Base-by-base conservation (phyloP, 1,140 invertebrate species). In the Aphaenogaster rudis region DNA sequence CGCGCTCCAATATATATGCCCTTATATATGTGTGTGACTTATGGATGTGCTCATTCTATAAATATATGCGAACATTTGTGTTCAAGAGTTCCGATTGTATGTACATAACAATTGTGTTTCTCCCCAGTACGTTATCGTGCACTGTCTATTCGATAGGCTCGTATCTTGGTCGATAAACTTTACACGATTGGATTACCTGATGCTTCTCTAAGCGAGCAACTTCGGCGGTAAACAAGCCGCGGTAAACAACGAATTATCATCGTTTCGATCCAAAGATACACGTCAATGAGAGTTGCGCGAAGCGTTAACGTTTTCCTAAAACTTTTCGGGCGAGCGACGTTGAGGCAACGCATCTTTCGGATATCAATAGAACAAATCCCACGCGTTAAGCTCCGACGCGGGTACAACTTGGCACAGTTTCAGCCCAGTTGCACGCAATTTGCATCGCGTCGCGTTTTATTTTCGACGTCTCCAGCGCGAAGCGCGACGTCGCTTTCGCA, bases 331-430 rank as follows among this genome's bases (percentile, higher is more conserved):
- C 42, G 48, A 54, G 48, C 13, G 42, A 66, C 36, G 42, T 80
- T 66, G 52, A 54, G 7, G 17, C 52, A 17, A 28, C 7, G 28
- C 78, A 71, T 50, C 42, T 84, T 81, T 61, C 13, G 69, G 54
- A 48, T 84, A 84, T 84, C 80, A 76, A 84, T 84, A 84, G 80
- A 84, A 74, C 80, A 6, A 11, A 61, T 84, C 69, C 69, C 69
- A 76, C 80, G 54, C 67, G 8, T 48, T 50, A 45, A 42, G 33
- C 54, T 39, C 7, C 28, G 28, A 28, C 28, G 28, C 28, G 28
- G 0, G n/a, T 21, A 48, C 17, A 33, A 59, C 80, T 84, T 84
- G 80, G 80, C 80, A 76, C 28, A 21, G 21, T 74, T 76, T 76
- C 80, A 84, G 45, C 28, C 7, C 21, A 50, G 52, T 82, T 82